These are phyloP conservation scores for Myanophis thanlyinensis DNA, from an alignment of 2,113 vertebrate species.

Conservation along the genomic window DNA sequence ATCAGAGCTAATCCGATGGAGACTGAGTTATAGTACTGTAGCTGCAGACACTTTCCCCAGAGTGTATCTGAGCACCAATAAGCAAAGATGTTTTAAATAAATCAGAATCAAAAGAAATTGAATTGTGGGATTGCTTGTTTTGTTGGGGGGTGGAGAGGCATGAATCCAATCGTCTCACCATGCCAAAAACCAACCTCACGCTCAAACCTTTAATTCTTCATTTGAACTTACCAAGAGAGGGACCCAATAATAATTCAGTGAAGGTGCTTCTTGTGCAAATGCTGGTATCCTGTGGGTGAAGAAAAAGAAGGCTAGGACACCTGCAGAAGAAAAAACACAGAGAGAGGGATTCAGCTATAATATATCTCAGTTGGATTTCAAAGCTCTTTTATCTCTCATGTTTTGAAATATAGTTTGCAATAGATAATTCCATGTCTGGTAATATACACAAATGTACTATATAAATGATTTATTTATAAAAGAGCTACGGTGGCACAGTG, in stretches of 20 bases:
- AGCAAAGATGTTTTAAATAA: neutral
- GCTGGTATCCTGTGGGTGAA: conserved; percentile 84
- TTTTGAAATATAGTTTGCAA: neutral
- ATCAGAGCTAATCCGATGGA: neutral
- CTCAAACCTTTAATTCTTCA: neutral
- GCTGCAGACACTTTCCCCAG: neutral
- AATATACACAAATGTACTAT: neutral
- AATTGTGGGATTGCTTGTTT: neutral
- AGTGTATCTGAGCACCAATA: neutral
- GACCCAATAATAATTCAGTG: conserved; percentile 92
- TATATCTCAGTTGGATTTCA: neutral
- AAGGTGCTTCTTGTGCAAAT: conserved; percentile 79
- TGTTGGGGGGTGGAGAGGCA: neutral
- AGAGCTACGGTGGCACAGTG: neutral
- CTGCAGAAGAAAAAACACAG: conserved; percentile 66
- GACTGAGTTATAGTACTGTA: neutral
- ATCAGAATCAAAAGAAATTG: neutral
- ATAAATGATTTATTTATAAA: neutral
- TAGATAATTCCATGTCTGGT: neutral
- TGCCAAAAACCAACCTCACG: neutral
- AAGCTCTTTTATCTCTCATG: neutral
- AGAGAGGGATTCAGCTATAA: neutral
- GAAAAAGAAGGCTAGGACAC: conserved; percentile 89
- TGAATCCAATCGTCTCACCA: neutral
- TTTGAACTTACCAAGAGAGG: conserved; percentile 86